Evolutionary conservation across 2,888 invertebrate genomes (phyloP).

Genomic region (Ectemnius lituratus): DNA sequence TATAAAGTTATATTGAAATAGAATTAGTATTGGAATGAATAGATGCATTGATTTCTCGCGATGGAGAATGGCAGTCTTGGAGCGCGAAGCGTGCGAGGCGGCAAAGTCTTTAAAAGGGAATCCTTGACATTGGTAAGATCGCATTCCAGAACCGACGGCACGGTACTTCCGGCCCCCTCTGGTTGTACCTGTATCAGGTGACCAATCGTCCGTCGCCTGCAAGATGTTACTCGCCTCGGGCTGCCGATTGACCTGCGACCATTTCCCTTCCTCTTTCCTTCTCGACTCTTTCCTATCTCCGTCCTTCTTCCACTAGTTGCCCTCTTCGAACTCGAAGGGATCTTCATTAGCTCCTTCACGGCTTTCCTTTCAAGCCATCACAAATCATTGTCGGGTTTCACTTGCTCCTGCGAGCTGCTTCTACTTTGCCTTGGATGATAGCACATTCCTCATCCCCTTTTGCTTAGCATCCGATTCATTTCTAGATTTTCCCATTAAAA

Average conservation of each 20-base stretch:
- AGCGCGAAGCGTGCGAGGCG: too few relatives aligned
- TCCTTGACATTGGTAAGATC: conserved; percentile 19
- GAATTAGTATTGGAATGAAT: too few relatives aligned
- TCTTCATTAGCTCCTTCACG: conserved; percentile 15
- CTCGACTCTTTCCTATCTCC: background rate
- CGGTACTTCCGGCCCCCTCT: conserved; percentile 66
- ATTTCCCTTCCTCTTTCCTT: background rate
- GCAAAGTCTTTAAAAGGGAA: conserved; percentile 10
- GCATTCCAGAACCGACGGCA: conserved; percentile 50
- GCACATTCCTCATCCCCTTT: too few relatives aligned
- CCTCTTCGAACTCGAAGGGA: background rate
- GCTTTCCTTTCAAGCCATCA: background rate
- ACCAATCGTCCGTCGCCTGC: conserved; percentile 67
- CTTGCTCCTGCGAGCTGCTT: too few relatives aligned
- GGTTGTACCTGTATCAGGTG: conserved; percentile 62
- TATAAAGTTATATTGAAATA: too few relatives aligned
- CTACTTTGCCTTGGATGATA: too few relatives aligned
- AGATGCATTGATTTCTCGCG: too few relatives aligned
- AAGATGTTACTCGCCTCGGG: conserved; percentile 61
- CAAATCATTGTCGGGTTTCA: too few relatives aligned
- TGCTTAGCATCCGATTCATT: too few relatives aligned
- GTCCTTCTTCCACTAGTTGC: background rate
- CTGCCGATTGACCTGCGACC: conserved; percentile 34
- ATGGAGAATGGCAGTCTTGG: too few relatives aligned
- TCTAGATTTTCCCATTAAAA: too few relatives aligned